Base-by-base conservation (phyloP, 2,113 vertebrate species). In the Struthio camelus region DNA sequence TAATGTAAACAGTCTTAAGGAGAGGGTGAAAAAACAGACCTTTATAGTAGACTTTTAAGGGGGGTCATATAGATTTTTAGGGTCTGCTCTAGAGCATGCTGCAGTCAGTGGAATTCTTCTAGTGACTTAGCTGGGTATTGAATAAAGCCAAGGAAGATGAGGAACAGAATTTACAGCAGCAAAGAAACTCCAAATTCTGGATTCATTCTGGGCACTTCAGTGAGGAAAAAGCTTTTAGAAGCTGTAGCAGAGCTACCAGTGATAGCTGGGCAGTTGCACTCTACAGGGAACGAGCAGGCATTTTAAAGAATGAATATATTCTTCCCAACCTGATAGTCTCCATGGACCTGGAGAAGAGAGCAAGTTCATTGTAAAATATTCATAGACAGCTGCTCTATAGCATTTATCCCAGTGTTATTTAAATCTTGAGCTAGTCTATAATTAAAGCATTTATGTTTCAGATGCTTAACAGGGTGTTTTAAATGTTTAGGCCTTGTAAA, bases 401-500 rank as follows among this genome's bases (percentile, higher is more conserved):
- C 94, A 17, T 96, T 97, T 96, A 95, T 97, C 96, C 94, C 94
- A 90, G 96, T 83, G 94, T 97, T 96, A 94, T 94, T 97, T 96
- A 96, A 95, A 82, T 94, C 97, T 95, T 54, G 80, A 96, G 84
- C 93, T 97, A 92, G 83, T 95, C 94, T 95, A 96, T 98, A 98
- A 98, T 97, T 97, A 97, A 97, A 97, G 87, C 96, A 95, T 97
- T 97, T 96, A 96, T 93, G 96, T 97, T 97, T 97, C 93, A 87
- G 94, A 96, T 96, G 95, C 94, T 97, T 96, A 97, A 97, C 94
- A 97, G 97, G 96, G 85, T 97, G 95, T 95, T 97, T 97, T 95
- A 96, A 97, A 94, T 90, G 93, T 96, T 96, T 97, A 93, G 95
- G 95, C 94, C 97, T 98, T 93, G 97, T 97, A 97, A 96, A 96